Conservation (phyloP, 2,888 invertebrate species). For the Trypoxylon attenuatum region DNA sequence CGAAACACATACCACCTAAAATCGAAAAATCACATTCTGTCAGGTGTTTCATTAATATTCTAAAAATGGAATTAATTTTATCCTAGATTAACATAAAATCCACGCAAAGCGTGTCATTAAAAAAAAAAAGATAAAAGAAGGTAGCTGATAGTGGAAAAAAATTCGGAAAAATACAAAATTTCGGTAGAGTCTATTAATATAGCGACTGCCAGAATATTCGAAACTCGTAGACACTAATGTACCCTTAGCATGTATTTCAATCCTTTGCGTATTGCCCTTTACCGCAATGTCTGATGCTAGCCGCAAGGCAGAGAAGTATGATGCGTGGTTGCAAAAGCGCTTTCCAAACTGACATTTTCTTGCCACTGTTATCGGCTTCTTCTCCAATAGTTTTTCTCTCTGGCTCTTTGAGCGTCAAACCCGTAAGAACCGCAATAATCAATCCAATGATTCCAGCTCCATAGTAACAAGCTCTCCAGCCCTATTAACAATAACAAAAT, state of each 20-base stretch:
- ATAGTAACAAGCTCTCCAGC: conserved; percentile 90
- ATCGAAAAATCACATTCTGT: too few species aligned
- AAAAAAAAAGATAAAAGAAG: too few species aligned
- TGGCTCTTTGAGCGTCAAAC: conserved; percentile 86
- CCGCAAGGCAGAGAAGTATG: conserved; percentile 88
- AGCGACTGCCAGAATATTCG: conserved; percentile 7
- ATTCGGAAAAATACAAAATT: background rate
- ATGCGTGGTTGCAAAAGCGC: conserved; percentile 87
- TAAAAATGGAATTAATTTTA: background rate
- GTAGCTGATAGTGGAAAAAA: too few species aligned
- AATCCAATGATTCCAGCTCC: conserved; percentile 86
- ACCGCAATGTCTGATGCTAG: conserved; percentile 92
- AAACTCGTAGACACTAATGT: conserved; percentile 26
- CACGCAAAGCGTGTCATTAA: too few species aligned
- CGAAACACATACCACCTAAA: conserved; percentile 91
- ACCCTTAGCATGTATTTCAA: conserved; percentile 27
- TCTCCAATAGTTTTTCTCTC: conserved; percentile 85
- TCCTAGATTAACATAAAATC: too few species aligned
- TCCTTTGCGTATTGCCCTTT: conserved; percentile 46
- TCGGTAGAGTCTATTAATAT: background rate
- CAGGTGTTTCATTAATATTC: too few species aligned
- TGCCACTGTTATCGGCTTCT: conserved; percentile 73
- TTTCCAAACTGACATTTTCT: conserved; percentile 83
- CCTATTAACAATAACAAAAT: conserved; percentile 76
- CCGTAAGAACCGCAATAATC: conserved; percentile 82